phyloP scores from a whole-genome alignment of 2,797 vertebrate genomes.

The Valencia hispanica region DNA sequence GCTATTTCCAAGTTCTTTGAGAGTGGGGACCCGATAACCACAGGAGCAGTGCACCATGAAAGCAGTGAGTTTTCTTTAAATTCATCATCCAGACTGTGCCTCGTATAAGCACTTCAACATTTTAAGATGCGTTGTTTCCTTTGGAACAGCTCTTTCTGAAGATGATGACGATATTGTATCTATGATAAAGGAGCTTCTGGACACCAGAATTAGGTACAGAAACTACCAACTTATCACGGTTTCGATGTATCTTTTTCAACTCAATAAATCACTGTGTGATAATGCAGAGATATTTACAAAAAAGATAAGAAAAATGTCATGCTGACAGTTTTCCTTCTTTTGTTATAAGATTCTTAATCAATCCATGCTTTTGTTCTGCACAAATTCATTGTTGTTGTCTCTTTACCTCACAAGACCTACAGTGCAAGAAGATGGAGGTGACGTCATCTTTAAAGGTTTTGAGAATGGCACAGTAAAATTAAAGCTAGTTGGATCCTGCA shows the following conservation, averaged over 20 bases:
- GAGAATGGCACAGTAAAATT: conserved; percentile 82
- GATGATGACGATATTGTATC: conserved; percentile 85
- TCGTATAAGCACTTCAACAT: background rate
- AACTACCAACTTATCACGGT: background rate
- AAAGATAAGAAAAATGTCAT: background rate
- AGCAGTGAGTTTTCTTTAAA: conserved; percentile 74
- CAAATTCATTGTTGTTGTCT: conserved; percentile 1
- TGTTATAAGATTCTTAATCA: conserved; percentile 14
- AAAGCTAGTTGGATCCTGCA: conserved; percentile 85
- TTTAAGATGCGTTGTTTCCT: conserved; percentile 16
- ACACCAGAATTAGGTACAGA: conserved; percentile 84
- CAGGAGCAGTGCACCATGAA: conserved; percentile 74
- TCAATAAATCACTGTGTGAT: background rate
- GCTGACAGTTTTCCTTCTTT: background rate
- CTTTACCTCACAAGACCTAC: conserved; percentile 77
- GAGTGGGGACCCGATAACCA: conserved; percentile 79
- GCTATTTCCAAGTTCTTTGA: conserved; percentile 81
- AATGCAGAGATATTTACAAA: background rate
- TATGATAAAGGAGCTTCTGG: conserved; percentile 87
- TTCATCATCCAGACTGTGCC: background rate
- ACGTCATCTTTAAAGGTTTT: conserved; percentile 85
- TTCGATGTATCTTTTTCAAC: background rate
- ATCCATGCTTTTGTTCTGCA: conserved; percentile 29
- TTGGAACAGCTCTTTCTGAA: conserved; percentile 75
- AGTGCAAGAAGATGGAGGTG: conserved; percentile 86